These are phyloP conservation scores for Pheosia gnoma DNA, from an alignment of 2,888 invertebrate species.

Conservation along the genomic window DNA sequence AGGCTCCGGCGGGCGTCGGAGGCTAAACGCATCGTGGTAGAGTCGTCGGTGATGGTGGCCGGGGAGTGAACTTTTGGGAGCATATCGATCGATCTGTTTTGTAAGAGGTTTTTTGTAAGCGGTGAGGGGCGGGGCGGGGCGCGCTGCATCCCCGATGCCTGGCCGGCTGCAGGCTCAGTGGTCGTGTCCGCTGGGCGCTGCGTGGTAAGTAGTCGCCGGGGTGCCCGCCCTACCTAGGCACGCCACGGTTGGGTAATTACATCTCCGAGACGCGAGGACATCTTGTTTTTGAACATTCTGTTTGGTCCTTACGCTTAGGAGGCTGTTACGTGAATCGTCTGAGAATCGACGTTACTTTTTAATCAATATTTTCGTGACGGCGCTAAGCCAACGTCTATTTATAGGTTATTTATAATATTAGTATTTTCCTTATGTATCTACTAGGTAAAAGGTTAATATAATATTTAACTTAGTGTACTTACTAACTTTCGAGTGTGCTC, in stretches of 20 bases:
- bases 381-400: no score
- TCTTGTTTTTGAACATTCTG: slow-evolving; percentile 60
- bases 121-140: slow-evolving; percentile 54
- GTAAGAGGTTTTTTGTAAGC: slow-evolving; percentile 68
- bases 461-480: not conserved
- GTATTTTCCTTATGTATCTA: not conserved
- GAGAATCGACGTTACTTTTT: slow-evolving; percentile 16
- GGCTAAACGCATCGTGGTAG: slow-evolving; percentile 43
- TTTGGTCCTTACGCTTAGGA: slow-evolving; percentile 33
- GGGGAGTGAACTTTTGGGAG: slow-evolving; percentile 56
- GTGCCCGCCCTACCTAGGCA: slow-evolving; percentile 4
- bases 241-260: slow-evolving; percentile 18
- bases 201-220: slow-evolving; percentile 45
- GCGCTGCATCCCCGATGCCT: slow-evolving; percentile 46
- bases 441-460: no score
- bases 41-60: slow-evolving; percentile 43
- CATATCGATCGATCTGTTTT: slow-evolving; percentile 79
- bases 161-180: slow-evolving; percentile 37
- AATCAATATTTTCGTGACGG: slow-evolving; percentile 2
- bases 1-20: slow-evolving; percentile 7
- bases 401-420: no score
- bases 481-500: not conserved
- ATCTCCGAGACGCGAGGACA: slow-evolving; percentile 44
- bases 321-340: slow-evolving; percentile 17
- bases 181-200: slow-evolving; percentile 31